Base-by-base conservation (phyloP, 2,113 vertebrate genomes). In the Xyliphius kryptos region DNA sequence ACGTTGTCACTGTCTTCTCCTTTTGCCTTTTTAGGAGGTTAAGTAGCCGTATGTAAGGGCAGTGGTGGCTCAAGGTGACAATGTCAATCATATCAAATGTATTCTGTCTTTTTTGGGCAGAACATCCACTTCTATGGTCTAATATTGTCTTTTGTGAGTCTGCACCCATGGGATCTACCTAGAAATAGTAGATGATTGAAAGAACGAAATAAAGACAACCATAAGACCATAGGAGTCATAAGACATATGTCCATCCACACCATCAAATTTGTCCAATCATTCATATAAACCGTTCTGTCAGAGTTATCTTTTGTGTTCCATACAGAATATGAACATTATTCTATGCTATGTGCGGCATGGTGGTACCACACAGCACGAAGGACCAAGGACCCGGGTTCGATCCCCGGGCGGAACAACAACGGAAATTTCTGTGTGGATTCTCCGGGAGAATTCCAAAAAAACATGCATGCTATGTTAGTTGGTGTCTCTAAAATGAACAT, bases 1-100 rank as follows among this genome's bases (percentile, higher is more conserved):
- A 52, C 62, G 66, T 69, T 37, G 47, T 63, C 36, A 3, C 50
- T 44, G 56, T 46, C 46, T 32, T 60, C 65, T 60, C n/a, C 11
- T 41, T 10, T 10, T 19, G 16, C 32, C 26, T 37, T 37, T 5
- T 5, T 9, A 1, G 4, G 9, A 10, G 5, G 2, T 36, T 7
- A 16, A 46, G 16, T 32, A 7, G 46, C 7, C 1, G 3, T 13
- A 9, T 2, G 1, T 56, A n/a, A n/a, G n/a, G n/a, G n/a, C n/a
- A n/a, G n/a, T n/a, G n/a, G n/a, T 56, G 5, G 43, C 1, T 20
- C 2, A 19, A 40, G 10, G 5, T 38, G 13, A 6, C 5, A 11
- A 3, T 15, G n/a, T 15, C 21, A 26, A 11, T 26, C 21, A 9
- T n/a, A 9, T 36, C 1, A 52, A 1, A 8, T n/a, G 14, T 53